Conservation (phyloP, 1,140 invertebrate species). For the Temnothorax longispinosus region DNA sequence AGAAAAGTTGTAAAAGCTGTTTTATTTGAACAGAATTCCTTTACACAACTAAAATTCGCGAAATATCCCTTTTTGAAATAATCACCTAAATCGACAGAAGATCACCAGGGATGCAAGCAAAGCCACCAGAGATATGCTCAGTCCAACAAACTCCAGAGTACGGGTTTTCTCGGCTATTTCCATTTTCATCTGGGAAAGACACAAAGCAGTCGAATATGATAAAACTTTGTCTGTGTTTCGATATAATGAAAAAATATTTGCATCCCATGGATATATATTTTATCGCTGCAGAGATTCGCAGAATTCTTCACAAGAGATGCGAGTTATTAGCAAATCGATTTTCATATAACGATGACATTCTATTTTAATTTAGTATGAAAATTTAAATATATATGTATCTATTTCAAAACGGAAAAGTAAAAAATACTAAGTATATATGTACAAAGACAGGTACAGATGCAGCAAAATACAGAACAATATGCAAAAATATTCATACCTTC, state of each 20-base stretch:
- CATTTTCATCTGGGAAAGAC: slow-evolving; percentile 87
- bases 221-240: not conserved
- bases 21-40: not conserved
- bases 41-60: not conserved
- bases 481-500: not conserved
- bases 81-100: slow-evolving; percentile 93
- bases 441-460: no score
- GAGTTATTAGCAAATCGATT: not conserved
- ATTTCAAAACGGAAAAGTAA: no score
- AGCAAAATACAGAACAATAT: no score
- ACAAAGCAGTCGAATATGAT: not conserved
- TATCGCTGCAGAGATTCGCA: not conserved
- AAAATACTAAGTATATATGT: no score
- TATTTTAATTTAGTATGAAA: no score
- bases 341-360: no score
- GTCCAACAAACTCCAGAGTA: slow-evolving; percentile 93
- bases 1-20: not conserved
- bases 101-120: slow-evolving; percentile 92
- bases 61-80: slow-evolving; percentile 18
- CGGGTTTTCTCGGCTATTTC: slow-evolving; percentile 91
- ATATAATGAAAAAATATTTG: not conserved
- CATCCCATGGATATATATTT: not conserved
- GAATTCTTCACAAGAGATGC: not conserved
- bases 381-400: no score
- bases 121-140: slow-evolving; percentile 92